Conservation (phyloP, 1,140 invertebrate genomes). For the Samia ricini region DNA sequence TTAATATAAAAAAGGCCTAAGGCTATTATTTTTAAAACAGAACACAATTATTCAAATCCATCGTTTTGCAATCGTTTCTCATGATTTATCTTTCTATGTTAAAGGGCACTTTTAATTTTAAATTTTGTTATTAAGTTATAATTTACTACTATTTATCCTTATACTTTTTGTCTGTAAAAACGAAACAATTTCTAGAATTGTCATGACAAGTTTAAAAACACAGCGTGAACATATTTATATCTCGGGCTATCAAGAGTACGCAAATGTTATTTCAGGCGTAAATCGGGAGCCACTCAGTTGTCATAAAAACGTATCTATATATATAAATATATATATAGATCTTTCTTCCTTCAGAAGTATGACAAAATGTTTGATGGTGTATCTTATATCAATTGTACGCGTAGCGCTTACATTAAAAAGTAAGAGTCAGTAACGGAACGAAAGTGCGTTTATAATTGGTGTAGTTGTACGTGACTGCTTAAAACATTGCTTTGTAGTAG, state of each 20-base stretch:
- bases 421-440: constrained; percentile 23
- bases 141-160: not conserved
- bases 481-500: constrained; percentile 18
- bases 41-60: constrained; percentile 6
- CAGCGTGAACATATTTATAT: not conserved
- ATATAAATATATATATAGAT: too few species aligned
- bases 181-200: not conserved
- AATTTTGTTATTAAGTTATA: too few species aligned
- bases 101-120: too few species aligned
- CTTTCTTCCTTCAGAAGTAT: constrained; percentile 15
- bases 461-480: constrained; percentile 27
- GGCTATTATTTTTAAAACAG: constrained; percentile 20
- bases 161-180: not conserved
- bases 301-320: constrained; percentile 31
- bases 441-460: constrained; percentile 17
- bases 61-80: not conserved
- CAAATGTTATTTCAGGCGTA: constrained; percentile 10
- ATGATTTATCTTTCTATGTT: not conserved
- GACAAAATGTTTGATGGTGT: constrained; percentile 32
- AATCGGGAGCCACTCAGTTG: constrained; percentile 24
- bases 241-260: not conserved
- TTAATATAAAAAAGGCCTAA: constrained; percentile 24
- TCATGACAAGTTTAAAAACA: not conserved
- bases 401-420: constrained; percentile 19
- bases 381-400: constrained; percentile 22